Evolutionary conservation across 2,888 invertebrate species (phyloP), one percentile per base, ranked within the genome.

Genomic region (Eristalinus aeneus): DNA sequence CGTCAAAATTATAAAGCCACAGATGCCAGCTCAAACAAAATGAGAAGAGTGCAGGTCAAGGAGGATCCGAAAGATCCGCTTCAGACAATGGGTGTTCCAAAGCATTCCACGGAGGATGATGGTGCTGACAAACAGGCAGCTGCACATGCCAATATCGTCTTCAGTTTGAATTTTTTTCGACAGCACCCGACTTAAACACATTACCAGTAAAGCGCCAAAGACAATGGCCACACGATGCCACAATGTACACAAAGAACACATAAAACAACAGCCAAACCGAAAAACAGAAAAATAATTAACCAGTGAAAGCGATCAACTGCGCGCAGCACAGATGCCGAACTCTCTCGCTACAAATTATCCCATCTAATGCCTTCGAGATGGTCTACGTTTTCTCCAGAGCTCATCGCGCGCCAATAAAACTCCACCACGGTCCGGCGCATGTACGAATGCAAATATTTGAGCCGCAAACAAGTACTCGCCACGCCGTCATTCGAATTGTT

Each of bases 341-440:
- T 69, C 77, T 77, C 56, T 71, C 36, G 71, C 63, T 77, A 67
- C 67, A 78, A 78, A 78, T 78, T 78, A 77, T 69, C 63, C 69
- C 63, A 71, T 69, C 69, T 77, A 77, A 77, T 77, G 63, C 36
- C 69, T 64, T 64, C 56, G 56, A 54, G 63, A 64, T 77, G 46
- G 16, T 46, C 16, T 46, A 46, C 46, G 46, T 46, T 46, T 46
- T 46, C 46, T 46, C 46, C 46, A 8, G 46, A 46, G 46, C 46
- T 46, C 46, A 46, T 46, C 46, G 46, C 46, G 34, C 22, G 61
- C 32, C 61, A 31, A 61, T 31, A 20, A 61, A 61, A 23, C 12
- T 10, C 34, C n/a, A 32, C 54, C 64, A 27, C 56, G 54, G 31
- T 20, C 54, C 56, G 64, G 46, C 71, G 64, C 61, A 36, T 69